A percentile compares a stretch with the other conserved stretches of the same genome.
Conservation (phyloP, 2,888 invertebrate species). For the Limenitis arthemis region DNA sequence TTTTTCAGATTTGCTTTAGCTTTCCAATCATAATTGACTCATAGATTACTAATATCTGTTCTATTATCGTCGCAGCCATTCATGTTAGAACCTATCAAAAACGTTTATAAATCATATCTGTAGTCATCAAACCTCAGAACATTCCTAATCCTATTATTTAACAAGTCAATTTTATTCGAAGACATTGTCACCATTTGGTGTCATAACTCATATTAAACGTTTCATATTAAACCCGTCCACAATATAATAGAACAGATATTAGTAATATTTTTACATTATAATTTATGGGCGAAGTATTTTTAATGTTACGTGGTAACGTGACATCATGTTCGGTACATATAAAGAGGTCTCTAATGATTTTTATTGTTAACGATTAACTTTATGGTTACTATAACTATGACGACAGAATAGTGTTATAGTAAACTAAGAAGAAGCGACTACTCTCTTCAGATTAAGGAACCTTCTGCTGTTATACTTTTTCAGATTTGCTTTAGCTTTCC, state of each 20-base stretch:
- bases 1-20: too few relatives aligned
- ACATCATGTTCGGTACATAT: not conserved
- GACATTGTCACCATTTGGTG: constrained; percentile 45
- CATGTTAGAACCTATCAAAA: constrained; percentile 25
- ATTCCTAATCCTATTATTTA: constrained; percentile 59
- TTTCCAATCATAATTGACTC: too few relatives aligned
- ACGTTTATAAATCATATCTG: constrained; percentile 61
- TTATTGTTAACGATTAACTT: not conserved
- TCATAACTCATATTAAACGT: constrained; percentile 60
- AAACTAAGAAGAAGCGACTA: too few relatives aligned
- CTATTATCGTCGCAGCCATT: constrained; percentile 7
- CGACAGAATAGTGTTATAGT: too few relatives aligned
- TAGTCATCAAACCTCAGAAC: constrained; percentile 48
- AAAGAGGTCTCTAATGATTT: not conserved
- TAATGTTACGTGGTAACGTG: not conserved
- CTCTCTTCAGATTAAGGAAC: too few relatives aligned
- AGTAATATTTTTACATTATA: constrained; percentile 8
- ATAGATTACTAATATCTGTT: too few relatives aligned
- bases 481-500: too few relatives aligned
- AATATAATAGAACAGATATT: constrained; percentile 32
- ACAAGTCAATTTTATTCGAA: constrained; percentile 60
- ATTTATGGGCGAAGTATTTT: not conserved
- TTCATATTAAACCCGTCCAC: constrained; percentile 50
- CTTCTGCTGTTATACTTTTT: too few relatives aligned
- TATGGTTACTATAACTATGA: too few relatives aligned